Percentiles rank a stretch among this genome's conserved stretches.
phyloP scores from a whole-genome alignment of 2,797 vertebrate genomes.

The Phrynocephalus vlangalii region DNA sequence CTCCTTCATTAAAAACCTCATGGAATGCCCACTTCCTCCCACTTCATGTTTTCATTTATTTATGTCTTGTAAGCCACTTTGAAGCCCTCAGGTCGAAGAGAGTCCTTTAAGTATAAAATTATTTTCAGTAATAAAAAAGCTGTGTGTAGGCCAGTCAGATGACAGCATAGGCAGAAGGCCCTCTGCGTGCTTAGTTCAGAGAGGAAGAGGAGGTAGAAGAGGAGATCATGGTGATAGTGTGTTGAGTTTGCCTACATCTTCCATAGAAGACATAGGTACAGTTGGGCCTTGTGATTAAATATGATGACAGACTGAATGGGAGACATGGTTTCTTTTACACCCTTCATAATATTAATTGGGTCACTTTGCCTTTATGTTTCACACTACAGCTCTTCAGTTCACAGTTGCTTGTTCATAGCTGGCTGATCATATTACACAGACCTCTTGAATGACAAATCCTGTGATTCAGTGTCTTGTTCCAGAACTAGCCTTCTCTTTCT shows the following conservation, averaged over 20 bases:
- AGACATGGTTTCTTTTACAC: background rate
- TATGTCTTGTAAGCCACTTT: background rate
- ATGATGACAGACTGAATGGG: background rate
- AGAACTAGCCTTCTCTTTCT: background rate
- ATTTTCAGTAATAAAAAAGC: too few species aligned
- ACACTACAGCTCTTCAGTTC: slow-evolving; percentile 16
- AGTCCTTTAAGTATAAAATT: too few species aligned
- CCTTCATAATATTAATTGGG: background rate
- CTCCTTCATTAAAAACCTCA: too few species aligned
- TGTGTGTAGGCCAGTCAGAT: too few species aligned
- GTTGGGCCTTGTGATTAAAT: background rate
- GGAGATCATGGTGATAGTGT: background rate
- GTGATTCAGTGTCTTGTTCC: slow-evolving; percentile 6
- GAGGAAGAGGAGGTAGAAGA: background rate
- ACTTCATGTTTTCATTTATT: too few species aligned
- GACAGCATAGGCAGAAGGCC: too few species aligned
- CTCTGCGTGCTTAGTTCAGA: background rate
- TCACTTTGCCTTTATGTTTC: slow-evolving; percentile 14
- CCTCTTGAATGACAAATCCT: slow-evolving; percentile 28
- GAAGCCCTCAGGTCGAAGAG: background rate
- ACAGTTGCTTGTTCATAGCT: slow-evolving; percentile 22
- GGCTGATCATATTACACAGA: slow-evolving; percentile 9
- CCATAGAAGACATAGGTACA: background rate
- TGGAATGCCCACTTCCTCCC: too few species aligned
- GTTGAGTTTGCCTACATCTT: background rate